Evolutionary conservation across 2,888 invertebrate genomes (phyloP).

Genomic region (Agonopterix alstromeriana): DNA sequence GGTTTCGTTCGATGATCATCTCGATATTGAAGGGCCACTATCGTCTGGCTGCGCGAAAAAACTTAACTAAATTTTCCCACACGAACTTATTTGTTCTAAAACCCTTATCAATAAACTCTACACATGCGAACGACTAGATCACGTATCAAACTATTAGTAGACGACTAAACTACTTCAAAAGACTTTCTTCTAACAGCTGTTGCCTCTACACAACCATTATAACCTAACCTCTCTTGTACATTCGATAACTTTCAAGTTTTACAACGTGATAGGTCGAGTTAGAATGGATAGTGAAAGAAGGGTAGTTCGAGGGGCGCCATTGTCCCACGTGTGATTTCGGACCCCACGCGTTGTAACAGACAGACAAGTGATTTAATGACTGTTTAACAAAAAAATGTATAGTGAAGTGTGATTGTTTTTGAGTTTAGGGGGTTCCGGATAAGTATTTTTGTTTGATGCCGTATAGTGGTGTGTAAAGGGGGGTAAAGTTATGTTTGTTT

Average conservation of each 20-base stretch:
- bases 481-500: too few relatives aligned
- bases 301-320: constrained; percentile 41
- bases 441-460: too few relatives aligned
- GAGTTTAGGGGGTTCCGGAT: neutral
- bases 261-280: constrained; percentile 17
- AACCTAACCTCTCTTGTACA: constrained; percentile 20
- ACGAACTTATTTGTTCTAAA: constrained; percentile 2
- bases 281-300: constrained; percentile 24
- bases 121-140: constrained; percentile 28
- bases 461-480: too few relatives aligned
- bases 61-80: neutral
- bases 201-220: constrained; percentile 27
- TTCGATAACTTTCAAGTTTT: too few relatives aligned
- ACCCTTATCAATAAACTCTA: constrained; percentile 12
- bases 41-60: neutral
- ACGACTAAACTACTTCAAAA: constrained; percentile 54
- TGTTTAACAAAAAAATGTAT: constrained; percentile 35
- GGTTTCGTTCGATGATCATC: too few relatives aligned
- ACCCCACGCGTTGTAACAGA: constrained; percentile 61
- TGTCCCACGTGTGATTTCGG: constrained; percentile 55
- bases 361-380: constrained; percentile 63
- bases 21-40: neutral
- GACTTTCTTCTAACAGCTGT: constrained; percentile 55
- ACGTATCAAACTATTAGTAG: constrained; percentile 43
- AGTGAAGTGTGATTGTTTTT: neutral